A percentile compares a stretch with the other conserved stretches of the same genome.
Conservation (phyloP, 2,888 invertebrate genomes). For the Gryllus longicercus region DNA sequence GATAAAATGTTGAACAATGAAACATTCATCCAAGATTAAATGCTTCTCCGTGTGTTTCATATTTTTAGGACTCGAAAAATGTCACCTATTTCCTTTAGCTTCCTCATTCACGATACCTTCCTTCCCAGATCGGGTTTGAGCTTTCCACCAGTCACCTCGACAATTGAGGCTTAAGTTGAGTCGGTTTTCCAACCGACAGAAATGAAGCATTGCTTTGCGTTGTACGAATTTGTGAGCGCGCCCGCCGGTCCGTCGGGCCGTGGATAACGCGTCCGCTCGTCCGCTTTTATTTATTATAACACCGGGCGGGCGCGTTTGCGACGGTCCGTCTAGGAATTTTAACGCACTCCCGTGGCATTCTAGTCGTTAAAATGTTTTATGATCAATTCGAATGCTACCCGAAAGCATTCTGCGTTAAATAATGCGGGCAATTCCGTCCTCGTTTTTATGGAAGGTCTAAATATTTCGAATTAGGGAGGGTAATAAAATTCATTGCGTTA, state of each 20-base stretch:
- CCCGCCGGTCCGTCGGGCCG: neutral
- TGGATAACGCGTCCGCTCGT: neutral
- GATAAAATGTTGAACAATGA: too few relatives aligned
- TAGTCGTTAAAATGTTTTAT: constrained; percentile 17
- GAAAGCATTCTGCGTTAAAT: neutral
- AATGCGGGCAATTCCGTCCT: neutral
- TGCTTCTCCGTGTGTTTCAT: too few relatives aligned
- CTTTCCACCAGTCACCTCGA: too few relatives aligned
- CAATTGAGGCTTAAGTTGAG: too few relatives aligned
- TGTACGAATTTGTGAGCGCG: neutral
- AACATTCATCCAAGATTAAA: too few relatives aligned
- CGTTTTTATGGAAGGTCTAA: neutral
- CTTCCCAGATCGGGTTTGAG: too few relatives aligned
- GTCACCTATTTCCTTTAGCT: too few relatives aligned
- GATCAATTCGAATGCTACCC: constrained; percentile 17
- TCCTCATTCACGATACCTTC: too few relatives aligned
- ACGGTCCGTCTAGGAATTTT: constrained; percentile 1
- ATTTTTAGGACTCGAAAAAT: too few relatives aligned
- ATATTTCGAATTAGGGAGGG: neutral
- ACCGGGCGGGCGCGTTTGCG: neutral
- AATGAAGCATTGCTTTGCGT: too few relatives aligned
- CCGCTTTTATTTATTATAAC: neutral
- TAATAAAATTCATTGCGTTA: neutral
- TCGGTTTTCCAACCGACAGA: too few relatives aligned
- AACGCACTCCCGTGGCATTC: constrained; percentile 17